These are phyloP conservation scores for Isoperla grammatica DNA, from an alignment of 2,888 invertebrate genomes.

Conservation along the genomic window DNA sequence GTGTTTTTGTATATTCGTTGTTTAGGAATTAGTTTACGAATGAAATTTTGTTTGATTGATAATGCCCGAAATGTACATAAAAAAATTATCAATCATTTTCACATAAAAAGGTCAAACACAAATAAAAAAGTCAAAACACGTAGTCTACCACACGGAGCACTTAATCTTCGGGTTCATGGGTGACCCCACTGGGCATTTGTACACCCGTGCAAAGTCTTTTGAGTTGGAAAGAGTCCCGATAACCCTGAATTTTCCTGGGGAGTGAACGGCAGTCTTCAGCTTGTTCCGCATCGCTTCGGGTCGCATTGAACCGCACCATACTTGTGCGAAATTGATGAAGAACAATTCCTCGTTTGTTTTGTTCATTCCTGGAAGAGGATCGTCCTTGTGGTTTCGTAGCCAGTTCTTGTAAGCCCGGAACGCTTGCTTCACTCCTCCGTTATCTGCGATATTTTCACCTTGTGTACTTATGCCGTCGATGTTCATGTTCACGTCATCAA, in stretches of 20 bases:
- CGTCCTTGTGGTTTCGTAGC: slow-evolving; percentile 58
- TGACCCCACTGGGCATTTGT: slow-evolving; percentile 61
- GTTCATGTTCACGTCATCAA: slow-evolving; percentile 70
- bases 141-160: slow-evolving; percentile 56
- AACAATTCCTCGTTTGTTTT: slow-evolving; percentile 77
- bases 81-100: too few relatives aligned
- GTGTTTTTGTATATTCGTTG: too few relatives aligned
- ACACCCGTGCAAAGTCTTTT: slow-evolving; percentile 67
- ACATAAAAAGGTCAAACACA: too few relatives aligned
- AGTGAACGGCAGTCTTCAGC: slow-evolving; percentile 76
- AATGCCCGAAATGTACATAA: too few relatives aligned
- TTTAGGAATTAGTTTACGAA: too few relatives aligned
- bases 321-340: slow-evolving; percentile 85
- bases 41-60: too few relatives aligned
- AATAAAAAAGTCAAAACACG: too few relatives aligned
- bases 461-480: slow-evolving; percentile 76
- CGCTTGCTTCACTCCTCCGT: slow-evolving; percentile 91
- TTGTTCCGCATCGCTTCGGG: slow-evolving; percentile 76
- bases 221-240: slow-evolving; percentile 75
- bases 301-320: slow-evolving; percentile 77
- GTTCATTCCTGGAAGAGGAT: slow-evolving; percentile 65
- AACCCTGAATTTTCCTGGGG: slow-evolving; percentile 75
- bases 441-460: slow-evolving; percentile 95
- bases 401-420: slow-evolving; percentile 77
- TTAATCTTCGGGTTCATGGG: slow-evolving; percentile 75